Conservation (phyloP, 2,797 vertebrate species). For the Labroides dimidiatus region DNA sequence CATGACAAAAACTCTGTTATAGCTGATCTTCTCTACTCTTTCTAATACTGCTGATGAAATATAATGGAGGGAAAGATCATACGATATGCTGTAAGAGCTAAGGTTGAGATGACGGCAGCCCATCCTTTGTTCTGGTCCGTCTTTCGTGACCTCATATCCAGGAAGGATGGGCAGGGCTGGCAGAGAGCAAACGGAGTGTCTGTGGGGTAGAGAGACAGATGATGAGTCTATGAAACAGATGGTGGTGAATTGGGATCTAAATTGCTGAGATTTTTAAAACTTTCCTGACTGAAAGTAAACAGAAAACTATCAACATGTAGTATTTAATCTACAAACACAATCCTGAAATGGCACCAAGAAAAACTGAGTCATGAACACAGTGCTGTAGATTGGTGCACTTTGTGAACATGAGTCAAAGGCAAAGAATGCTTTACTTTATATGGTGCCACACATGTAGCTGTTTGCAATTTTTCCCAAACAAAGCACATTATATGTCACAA, state of each 20-base stretch:
- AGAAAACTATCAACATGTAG: constrained; percentile 19
- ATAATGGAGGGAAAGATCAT: neutral
- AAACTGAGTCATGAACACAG: constrained; percentile 23
- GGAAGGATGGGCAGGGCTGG: constrained; percentile 83
- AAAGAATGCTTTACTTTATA: constrained; percentile 43
- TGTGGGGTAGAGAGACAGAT: constrained; percentile 46
- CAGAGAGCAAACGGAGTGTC: constrained; percentile 36
- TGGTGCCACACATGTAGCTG: constrained; percentile 40
- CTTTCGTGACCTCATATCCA: constrained; percentile 74
- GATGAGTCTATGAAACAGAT: constrained; percentile 55
- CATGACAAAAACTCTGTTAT: neutral
- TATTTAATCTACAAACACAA: constrained; percentile 32
- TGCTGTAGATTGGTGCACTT: neutral
- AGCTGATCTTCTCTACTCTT: constrained; percentile 18
- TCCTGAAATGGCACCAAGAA: constrained; percentile 29
- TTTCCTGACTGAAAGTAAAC: constrained; percentile 23
- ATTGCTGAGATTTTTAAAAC: constrained; percentile 24
- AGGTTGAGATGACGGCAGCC: constrained; percentile 47
- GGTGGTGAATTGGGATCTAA: constrained; percentile 24
- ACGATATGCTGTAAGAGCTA: constrained; percentile 9
- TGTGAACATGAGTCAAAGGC: constrained; percentile 37
- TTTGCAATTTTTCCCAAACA: constrained; percentile 53
- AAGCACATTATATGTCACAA: constrained; percentile 59
- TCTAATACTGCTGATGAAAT: constrained; percentile 3
- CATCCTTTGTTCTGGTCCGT: constrained; percentile 72